These are phyloP conservation scores for Ceratoteleas bidentatus DNA, from an alignment of 1,140 invertebrate species.

Conservation along the genomic window DNA sequence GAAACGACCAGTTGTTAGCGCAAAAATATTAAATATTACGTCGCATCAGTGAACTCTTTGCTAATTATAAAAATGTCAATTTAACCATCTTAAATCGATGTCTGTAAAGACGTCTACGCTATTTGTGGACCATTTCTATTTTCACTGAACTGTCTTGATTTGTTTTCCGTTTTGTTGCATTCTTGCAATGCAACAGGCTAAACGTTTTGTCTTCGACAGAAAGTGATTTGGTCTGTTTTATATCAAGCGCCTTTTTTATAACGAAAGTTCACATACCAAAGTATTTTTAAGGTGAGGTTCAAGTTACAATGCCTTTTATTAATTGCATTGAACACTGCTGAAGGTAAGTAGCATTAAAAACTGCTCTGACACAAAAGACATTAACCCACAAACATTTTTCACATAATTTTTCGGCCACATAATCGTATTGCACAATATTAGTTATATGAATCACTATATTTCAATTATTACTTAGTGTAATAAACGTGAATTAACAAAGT, in stretches of 20 bases:
- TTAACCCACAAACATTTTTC: too few species aligned
- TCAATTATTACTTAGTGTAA: too few species aligned
- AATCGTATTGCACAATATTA: too few species aligned
- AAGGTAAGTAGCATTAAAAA: too few species aligned
- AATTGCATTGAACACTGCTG: too few species aligned
- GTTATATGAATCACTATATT: too few species aligned
- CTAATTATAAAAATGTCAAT: slow-evolving; percentile 35
- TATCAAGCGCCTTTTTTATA: slow-evolving; percentile 5
- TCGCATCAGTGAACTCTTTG: neutral
- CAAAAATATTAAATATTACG: neutral
- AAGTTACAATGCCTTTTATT: neutral
- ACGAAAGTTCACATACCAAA: slow-evolving; percentile 1
- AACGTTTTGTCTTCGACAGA: slow-evolving; percentile 30
- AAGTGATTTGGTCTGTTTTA: slow-evolving; percentile 29
- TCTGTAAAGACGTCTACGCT: slow-evolving; percentile 43
- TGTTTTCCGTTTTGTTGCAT: slow-evolving; percentile 60
- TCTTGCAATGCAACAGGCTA: slow-evolving; percentile 29
- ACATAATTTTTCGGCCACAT: too few species aligned
- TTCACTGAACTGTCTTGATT: slow-evolving; percentile 52
- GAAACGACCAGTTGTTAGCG: neutral
- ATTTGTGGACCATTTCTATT: slow-evolving; percentile 65
- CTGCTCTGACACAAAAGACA: too few species aligned
- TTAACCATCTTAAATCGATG: slow-evolving; percentile 36
- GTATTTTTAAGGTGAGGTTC: neutral
- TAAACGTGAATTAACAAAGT: too few species aligned